A percentile compares a stretch with the other conserved stretches of the same genome.
Evolutionary conservation across 2,797 vertebrate genomes (phyloP).

Genomic region (Antennarius maculatus): DNA sequence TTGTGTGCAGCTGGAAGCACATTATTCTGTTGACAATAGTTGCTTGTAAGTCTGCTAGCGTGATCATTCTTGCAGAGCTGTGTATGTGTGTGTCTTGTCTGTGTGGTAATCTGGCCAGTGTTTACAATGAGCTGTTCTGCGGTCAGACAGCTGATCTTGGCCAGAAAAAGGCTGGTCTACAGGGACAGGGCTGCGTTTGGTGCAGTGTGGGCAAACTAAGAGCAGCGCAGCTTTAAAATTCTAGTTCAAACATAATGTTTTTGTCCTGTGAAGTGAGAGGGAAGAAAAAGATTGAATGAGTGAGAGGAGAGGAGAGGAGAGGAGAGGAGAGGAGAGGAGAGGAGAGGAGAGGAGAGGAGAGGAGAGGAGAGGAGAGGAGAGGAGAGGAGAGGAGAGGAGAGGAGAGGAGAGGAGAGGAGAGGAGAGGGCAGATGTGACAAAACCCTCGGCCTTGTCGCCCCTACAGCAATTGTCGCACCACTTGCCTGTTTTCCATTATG

Average conservation of each 20-base stretch:
- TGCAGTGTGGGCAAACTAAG: constrained; percentile 65
- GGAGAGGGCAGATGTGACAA: constrained; percentile 49
- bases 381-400: constrained; percentile 14
- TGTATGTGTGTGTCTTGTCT: constrained; percentile 60
- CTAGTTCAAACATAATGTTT: constrained; percentile 54
- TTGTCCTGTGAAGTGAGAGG: constrained; percentile 46
- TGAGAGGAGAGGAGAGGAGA: constrained; percentile 8
- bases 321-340: neutral
- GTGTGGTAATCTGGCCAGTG: constrained; percentile 71
- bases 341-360: constrained; percentile 7
- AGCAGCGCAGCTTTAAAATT: constrained; percentile 68
- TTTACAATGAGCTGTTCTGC: constrained; percentile 68
- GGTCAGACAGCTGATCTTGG: constrained; percentile 78
- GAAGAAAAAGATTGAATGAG: constrained; percentile 7
- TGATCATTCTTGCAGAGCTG: constrained; percentile 37
- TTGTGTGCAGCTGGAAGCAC: constrained; percentile 58
- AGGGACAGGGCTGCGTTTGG: constrained; percentile 59
- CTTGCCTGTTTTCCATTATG: constrained; percentile 72
- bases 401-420: neutral
- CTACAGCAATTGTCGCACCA: constrained; percentile 54
- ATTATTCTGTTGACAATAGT: constrained; percentile 66
- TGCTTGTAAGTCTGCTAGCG: constrained; percentile 64
- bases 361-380: neutral
- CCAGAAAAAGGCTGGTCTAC: constrained; percentile 59
- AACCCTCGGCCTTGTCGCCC: constrained; percentile 52